These are phyloP conservation scores for Tromatobia lineatoria DNA, from an alignment of 2,888 invertebrate species.

Conservation along the genomic window DNA sequence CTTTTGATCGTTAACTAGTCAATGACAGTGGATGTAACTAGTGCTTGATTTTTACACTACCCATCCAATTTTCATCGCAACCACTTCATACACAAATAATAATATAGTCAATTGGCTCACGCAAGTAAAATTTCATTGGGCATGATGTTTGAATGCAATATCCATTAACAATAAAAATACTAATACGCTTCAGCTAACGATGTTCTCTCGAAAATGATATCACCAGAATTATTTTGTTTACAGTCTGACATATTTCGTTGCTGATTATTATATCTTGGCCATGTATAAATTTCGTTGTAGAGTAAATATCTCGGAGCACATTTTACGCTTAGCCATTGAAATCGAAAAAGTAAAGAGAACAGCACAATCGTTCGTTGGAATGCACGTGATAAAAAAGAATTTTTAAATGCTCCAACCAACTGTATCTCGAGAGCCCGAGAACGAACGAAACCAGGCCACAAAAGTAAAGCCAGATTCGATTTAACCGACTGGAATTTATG, in stretches of 20 bases:
- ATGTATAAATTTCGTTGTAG: not conserved
- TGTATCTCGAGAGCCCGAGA: constrained; percentile 7
- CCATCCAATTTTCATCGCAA: too few species aligned
- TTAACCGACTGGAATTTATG: constrained; percentile 56
- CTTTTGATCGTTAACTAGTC: too few species aligned
- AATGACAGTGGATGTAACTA: too few species aligned
- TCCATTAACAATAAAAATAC: not conserved
- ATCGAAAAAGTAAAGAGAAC: not conserved
- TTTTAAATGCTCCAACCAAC: constrained; percentile 13
- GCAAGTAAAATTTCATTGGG: too few species aligned
- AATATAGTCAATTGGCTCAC: too few species aligned
- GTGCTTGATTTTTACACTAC: too few species aligned
- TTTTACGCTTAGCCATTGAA: not conserved
- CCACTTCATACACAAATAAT: too few species aligned
- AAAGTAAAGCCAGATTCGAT: constrained; percentile 45
- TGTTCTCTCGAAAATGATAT: not conserved
- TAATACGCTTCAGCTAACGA: not conserved
- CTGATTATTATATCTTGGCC: not conserved
- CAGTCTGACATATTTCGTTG: not conserved
- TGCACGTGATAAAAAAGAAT: constrained; percentile 14
- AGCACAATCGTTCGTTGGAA: not conserved
- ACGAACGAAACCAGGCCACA: not conserved
- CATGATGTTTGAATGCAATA: too few species aligned
- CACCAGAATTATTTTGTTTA: not conserved
- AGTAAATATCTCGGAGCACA: not conserved